phyloP scores from a whole-genome alignment of 2,113 vertebrate species.

The Erythrolamprus reginae region DNA sequence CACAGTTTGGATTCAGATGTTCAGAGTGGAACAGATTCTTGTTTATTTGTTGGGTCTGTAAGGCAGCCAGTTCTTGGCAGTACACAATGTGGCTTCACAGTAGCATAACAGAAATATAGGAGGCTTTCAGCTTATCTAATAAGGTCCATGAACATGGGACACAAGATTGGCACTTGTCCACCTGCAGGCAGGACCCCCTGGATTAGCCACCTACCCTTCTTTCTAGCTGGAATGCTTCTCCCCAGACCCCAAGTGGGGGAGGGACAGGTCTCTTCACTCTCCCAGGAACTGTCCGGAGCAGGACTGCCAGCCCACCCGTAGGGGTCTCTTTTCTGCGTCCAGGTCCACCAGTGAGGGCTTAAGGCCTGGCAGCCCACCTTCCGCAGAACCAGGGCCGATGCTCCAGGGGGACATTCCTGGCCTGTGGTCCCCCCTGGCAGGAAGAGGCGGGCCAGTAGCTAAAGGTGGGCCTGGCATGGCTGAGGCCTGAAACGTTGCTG shows the following conservation, averaged over 20 bases:
- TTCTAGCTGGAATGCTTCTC: not conserved
- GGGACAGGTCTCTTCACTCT: not conserved
- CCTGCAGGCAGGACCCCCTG: not conserved
- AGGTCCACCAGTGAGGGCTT: not conserved
- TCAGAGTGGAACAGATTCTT: not conserved
- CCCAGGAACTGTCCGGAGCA: not conserved
- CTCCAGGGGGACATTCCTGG: not conserved
- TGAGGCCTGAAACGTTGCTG: not conserved
- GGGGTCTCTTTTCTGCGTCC: not conserved
- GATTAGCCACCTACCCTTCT: too few species aligned
- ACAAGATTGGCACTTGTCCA: not conserved
- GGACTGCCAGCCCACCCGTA: not conserved
- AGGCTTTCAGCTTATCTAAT: not conserved
- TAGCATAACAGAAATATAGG: not conserved
- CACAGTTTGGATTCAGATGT: not conserved
- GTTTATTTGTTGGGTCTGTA: not conserved
- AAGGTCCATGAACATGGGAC: not conserved
- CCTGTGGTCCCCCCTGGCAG: not conserved
- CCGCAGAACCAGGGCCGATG: not conserved
- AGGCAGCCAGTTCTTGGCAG: not conserved
- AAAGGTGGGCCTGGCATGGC: not conserved
- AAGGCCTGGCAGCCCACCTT: not conserved
- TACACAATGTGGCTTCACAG: not conserved
- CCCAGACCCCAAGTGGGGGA: not conserved
- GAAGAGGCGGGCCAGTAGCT: not conserved